These are phyloP conservation scores for Dissostichus mawsoni DNA, from an alignment of 2,113 vertebrate species.

Conservation along the genomic window DNA sequence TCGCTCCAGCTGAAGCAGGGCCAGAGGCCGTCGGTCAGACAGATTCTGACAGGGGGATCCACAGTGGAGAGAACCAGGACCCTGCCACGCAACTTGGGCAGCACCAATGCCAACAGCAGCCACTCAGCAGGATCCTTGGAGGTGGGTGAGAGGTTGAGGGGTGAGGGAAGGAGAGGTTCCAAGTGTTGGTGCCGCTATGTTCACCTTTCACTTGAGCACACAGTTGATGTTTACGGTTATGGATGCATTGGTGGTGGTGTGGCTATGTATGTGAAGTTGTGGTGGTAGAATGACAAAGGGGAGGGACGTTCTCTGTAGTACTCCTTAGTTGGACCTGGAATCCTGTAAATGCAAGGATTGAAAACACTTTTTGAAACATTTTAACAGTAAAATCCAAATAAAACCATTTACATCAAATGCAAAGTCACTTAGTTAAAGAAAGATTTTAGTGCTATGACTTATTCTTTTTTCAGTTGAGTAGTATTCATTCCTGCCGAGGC, in stretches of 20 bases:
- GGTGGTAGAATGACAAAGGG: neutral
- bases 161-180: constrained; percentile 17
- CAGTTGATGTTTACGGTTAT: constrained; percentile 13
- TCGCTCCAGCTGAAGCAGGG: constrained; percentile 91
- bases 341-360: neutral
- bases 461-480: constrained; percentile 42
- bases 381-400: too few species aligned
- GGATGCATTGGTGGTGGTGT: neutral
- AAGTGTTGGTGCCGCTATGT: neutral
- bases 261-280: neutral
- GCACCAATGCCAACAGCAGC: constrained; percentile 88
- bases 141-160: constrained; percentile 85
- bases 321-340: neutral
- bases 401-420: too few species aligned
- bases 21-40: constrained; percentile 91
- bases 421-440: too few species aligned
- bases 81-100: constrained; percentile 96
- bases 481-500: constrained; percentile 51
- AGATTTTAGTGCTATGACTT: constrained; percentile 2
- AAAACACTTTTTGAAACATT: neutral
- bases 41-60: constrained; percentile 91
- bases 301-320: neutral
- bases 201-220: constrained; percentile 11
- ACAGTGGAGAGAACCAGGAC: constrained; percentile 95
- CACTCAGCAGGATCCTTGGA: constrained; percentile 95